Evolutionary conservation across 30 jellyfish, hydroid and myxozoan species (phyloP).

Genomic region (Hydractinia symbiolongicarpus): DNA sequence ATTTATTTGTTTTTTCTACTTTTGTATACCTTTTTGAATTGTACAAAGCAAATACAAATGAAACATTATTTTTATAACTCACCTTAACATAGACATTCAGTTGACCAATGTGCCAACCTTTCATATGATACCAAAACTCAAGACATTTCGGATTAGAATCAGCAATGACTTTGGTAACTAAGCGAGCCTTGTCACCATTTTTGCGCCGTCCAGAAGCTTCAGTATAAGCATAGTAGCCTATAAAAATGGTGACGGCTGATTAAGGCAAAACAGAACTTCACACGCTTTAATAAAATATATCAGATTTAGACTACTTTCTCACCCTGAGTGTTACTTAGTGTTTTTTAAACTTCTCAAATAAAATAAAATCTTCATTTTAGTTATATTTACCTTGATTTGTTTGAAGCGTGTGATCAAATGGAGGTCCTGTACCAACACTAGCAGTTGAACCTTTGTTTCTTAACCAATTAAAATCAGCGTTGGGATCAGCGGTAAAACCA

Average conservation of each 20-base stretch:
- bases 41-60: too few relatives aligned
- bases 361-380: too few relatives aligned
- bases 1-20: too few relatives aligned
- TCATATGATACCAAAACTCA: conserved; percentile 91
- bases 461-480: conserved; percentile 82
- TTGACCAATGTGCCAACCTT: conserved; percentile 72
- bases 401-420: conserved; percentile 73
- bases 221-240: conserved; percentile 73
- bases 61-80: not conserved
- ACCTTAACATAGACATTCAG: conserved; percentile 77
- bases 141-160: conserved; percentile 56
- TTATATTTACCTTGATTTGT: conserved; percentile 57
- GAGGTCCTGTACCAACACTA: conserved; percentile 84
- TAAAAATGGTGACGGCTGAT: too few relatives aligned
- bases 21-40: too few relatives aligned
- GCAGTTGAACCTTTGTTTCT: conserved; percentile 86
- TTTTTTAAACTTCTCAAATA: too few relatives aligned
- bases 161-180: conserved; percentile 44
- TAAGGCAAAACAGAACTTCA: too few relatives aligned
- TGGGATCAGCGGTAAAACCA: conserved; percentile 54
- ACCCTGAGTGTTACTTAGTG: too few relatives aligned
- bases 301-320: too few relatives aligned
- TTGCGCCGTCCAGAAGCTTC: conserved; percentile 74
- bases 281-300: too few relatives aligned
- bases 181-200: conserved; percentile 79